A percentile compares a stretch with the other conserved stretches of the same genome.
Conservation (phyloP, 2,888 invertebrate genomes). For the Xanthia togata region DNA sequence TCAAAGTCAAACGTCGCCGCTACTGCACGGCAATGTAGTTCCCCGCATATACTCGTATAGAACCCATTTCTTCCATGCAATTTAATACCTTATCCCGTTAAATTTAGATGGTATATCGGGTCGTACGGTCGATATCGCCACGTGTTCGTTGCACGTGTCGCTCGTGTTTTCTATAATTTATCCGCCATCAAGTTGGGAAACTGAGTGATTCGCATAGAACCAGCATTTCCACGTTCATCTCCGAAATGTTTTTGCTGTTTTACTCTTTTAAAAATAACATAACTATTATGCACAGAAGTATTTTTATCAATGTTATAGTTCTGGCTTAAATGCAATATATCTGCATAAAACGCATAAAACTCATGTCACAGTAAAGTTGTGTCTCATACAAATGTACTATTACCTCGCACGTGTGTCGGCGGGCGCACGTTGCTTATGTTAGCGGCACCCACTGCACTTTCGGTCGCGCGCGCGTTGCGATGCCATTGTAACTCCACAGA, state of each 20-base stretch:
- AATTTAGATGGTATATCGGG: constrained; percentile 1
- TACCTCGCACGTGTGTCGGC: neutral
- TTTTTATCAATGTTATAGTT: neutral
- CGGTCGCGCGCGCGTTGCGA: constrained; percentile 3
- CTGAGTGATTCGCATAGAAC: neutral
- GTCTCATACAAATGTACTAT: neutral
- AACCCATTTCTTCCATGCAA: neutral
- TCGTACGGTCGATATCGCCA: neutral
- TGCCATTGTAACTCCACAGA: neutral
- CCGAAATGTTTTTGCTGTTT: neutral
- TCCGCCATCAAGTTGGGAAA: constrained; percentile 7
- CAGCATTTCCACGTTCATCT: neutral
- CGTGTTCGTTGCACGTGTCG: constrained; percentile 42
- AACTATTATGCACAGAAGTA: neutral
- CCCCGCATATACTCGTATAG: constrained; percentile 3
- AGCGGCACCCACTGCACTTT: neutral
- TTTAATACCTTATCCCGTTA: constrained; percentile 7
- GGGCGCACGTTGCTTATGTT: neutral
- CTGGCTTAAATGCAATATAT: neutral
- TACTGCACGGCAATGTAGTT: constrained; percentile 53
- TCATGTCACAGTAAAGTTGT: neutral
- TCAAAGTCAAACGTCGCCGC: neutral
- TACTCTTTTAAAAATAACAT: neutral
- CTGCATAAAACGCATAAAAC: neutral
- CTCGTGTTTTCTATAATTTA: constrained; percentile 48